phyloP scores from a whole-genome alignment of 53 echinoderm and acorn worm genomes.

The Stichopus horrens region DNA sequence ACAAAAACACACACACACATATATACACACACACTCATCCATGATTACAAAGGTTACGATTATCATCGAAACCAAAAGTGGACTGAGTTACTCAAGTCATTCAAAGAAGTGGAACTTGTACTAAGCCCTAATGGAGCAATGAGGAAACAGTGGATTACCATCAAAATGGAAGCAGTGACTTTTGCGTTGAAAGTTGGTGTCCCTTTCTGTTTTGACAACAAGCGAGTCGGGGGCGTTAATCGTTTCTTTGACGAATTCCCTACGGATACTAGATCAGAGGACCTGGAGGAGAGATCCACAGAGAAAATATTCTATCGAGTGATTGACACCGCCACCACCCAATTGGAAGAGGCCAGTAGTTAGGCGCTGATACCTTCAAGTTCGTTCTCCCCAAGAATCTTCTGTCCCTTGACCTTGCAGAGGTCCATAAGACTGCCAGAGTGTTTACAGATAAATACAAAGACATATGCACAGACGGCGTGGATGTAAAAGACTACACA shows the following conservation, averaged over 20 bases:
- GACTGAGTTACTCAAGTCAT: no score
- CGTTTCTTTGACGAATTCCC: constrained; percentile 32
- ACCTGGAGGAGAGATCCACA: constrained; percentile 29
- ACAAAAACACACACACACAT: no score
- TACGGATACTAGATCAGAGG: constrained; percentile 12
- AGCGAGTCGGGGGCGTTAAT: constrained; percentile 15
- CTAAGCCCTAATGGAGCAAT: constrained; percentile 12
- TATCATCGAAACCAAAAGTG: no score
- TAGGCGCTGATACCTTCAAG: constrained; percentile 36
- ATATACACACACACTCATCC: no score
- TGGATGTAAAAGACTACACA: constrained; percentile 32
- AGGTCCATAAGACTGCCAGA: constrained; percentile 20
- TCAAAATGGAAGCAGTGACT: constrained; percentile 31
- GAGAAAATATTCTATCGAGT: constrained; percentile 23
- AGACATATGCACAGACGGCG: constrained; percentile 41
- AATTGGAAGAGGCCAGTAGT: constrained; percentile 28
- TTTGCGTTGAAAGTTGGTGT: constrained; percentile 28
- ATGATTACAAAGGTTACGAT: no score
- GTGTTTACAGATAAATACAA: constrained; percentile 24
- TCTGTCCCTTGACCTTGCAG: constrained; percentile 31
- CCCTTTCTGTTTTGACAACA: constrained; percentile 21
- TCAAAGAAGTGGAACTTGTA: constrained; percentile 17
- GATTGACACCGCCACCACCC: constrained; percentile 19
- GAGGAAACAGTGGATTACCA: constrained; percentile 23
- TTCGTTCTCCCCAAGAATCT: constrained; percentile 39